Conservation (phyloP, 2,888 invertebrate species). For the Cephus spinipes region DNA sequence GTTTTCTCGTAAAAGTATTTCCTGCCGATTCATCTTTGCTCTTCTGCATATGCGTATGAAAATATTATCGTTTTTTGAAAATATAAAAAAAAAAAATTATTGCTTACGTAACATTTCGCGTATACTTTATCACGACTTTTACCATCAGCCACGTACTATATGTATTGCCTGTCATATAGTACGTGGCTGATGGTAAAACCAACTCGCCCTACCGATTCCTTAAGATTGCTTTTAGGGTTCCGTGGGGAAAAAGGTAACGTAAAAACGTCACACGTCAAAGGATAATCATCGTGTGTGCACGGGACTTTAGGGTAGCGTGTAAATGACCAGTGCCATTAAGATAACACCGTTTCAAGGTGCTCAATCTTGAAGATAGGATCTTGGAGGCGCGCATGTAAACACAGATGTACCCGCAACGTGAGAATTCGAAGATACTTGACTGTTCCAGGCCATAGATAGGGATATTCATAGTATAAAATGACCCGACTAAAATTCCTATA, state of each 20-base stretch:
- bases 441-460: neutral
- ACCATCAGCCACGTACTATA: neutral
- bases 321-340: constrained; percentile 42
- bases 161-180: neutral
- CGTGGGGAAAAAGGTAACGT: neutral
- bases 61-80: too few relatives aligned
- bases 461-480: neutral
- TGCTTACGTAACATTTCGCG: neutral
- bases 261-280: constrained; percentile 4
- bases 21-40: neutral
- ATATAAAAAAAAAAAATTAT: neutral
- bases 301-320: constrained; percentile 36
- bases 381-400: constrained; percentile 8
- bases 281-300: neutral
- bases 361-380: constrained; percentile 7
- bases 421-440: neutral
- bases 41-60: neutral
- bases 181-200: neutral
- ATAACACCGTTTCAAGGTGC: constrained; percentile 30
- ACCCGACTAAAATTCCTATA: neutral
- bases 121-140: neutral
- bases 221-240: neutral
- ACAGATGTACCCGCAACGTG: constrained; percentile 1
- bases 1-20: neutral
- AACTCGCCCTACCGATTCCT: neutral